These are phyloP conservation scores for Heliconius congener DNA, from an alignment of 1,140 invertebrate species.

Conservation along the genomic window DNA sequence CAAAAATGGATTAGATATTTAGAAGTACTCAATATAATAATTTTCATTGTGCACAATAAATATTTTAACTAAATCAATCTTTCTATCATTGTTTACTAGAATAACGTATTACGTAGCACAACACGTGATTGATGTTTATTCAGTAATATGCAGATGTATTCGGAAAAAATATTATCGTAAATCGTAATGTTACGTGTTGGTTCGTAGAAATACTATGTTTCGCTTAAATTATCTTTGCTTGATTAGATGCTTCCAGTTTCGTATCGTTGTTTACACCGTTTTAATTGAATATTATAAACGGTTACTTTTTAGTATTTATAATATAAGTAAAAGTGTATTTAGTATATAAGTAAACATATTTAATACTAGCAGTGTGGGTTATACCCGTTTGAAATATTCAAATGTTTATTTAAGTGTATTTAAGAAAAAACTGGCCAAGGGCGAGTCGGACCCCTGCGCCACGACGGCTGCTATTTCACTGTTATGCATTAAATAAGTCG, in stretches of 20 bases:
- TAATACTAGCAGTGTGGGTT: no score
- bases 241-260: background rate
- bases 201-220: constrained; percentile 41
- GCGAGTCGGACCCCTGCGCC: no score
- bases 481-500: no score
- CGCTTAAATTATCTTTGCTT: constrained; percentile 21
- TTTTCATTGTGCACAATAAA: background rate
- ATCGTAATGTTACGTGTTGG: constrained; percentile 27
- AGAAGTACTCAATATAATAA: background rate
- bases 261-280: no score
- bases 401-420: no score
- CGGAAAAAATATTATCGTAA: constrained; percentile 10
- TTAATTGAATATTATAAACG: no score
- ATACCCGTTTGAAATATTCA: no score
- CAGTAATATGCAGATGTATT: constrained; percentile 5
- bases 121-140: constrained; percentile 24
- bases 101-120: background rate
- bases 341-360: no score
- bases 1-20: background rate
- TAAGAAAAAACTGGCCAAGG: no score
- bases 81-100: background rate
- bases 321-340: no score
- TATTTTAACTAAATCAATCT: background rate
- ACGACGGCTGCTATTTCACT: no score
- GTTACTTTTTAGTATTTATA: no score